Conservation (phyloP, 2,797 vertebrate species). For the Phylloscopus collybita region DNA sequence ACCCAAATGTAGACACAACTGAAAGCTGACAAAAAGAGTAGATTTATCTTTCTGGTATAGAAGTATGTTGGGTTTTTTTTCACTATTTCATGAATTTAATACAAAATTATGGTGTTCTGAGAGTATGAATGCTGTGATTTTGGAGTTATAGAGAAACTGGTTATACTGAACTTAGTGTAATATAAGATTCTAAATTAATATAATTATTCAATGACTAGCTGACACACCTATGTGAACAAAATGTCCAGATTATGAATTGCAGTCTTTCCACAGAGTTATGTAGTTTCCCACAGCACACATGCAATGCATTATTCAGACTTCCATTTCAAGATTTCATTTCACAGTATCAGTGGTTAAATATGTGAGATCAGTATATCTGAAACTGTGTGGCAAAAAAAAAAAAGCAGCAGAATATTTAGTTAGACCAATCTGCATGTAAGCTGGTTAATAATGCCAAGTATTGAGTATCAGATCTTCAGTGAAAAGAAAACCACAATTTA, state of each 20-base stretch:
- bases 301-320: background rate
- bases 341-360: background rate
- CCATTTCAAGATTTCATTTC: background rate
- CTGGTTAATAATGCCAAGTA: background rate
- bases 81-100: background rate
- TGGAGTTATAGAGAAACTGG: background rate
- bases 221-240: background rate
- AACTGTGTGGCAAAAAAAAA: background rate
- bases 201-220: background rate
- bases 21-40: background rate
- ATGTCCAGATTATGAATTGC: background rate
- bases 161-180: background rate
- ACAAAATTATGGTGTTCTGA: background rate
- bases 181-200: background rate
- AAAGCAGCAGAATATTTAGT: background rate
- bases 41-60: background rate
- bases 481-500: background rate
- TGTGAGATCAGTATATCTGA: background rate
- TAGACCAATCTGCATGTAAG: background rate
- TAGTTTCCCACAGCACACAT: background rate
- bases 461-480: background rate
- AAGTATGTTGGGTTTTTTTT: background rate
- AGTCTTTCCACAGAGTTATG: background rate
- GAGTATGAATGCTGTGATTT: background rate
- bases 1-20: background rate